Evolutionary conservation across 2,113 vertebrate genomes (phyloP).

Genomic region (Malaclemys terrapin): DNA sequence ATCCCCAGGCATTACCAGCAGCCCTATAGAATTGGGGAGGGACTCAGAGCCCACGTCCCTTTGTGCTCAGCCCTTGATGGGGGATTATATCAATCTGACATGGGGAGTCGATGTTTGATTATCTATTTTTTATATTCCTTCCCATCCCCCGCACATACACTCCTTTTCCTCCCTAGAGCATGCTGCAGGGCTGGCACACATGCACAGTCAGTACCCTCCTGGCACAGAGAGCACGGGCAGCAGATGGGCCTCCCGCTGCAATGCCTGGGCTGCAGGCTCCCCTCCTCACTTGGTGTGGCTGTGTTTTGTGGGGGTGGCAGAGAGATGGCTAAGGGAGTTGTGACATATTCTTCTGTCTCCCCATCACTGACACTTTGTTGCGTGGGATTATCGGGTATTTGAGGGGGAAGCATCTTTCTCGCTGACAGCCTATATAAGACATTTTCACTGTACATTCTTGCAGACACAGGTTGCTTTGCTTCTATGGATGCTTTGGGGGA

Average conservation of each 20-base stretch:
- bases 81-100: not conserved
- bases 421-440: not conserved
- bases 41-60: not conserved
- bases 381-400: constrained; percentile 23
- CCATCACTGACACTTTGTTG: constrained; percentile 31
- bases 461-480: not conserved
- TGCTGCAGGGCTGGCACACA: constrained; percentile 71
- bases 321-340: constrained; percentile 9
- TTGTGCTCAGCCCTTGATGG: accelerated
- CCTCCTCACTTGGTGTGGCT: constrained; percentile 9
- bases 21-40: accelerated
- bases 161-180: constrained; percentile 60
- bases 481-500: not conserved
- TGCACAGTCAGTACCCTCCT: constrained; percentile 48
- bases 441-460: not conserved
- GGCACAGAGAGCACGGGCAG: not conserved
- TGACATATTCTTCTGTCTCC: constrained; percentile 31
- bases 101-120: not conserved
- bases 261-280: not conserved
- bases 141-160: not conserved
- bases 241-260: constrained; percentile 57
- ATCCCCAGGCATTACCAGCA: not conserved
- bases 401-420: not conserved
- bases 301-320: not conserved
- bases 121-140: constrained; percentile 24